Evolutionary conservation across 2,888 invertebrate genomes (phyloP).

Genomic region (Chirona hameri): DNA sequence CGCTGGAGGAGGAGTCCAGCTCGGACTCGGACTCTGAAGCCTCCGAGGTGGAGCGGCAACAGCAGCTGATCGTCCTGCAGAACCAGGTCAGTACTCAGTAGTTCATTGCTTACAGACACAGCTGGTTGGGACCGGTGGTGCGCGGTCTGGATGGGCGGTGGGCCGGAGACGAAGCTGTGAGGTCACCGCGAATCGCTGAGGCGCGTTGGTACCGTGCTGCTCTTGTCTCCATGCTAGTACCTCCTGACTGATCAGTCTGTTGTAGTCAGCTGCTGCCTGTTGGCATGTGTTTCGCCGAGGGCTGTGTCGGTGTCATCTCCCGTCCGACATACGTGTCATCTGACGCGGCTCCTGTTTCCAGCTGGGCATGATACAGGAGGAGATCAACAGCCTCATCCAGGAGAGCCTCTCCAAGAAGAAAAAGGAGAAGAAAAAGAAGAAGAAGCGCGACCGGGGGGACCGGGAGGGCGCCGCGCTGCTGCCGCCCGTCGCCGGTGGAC

Average conservation of each 20-base stretch:
- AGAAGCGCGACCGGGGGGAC: background rate
- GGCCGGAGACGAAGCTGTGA: no score
- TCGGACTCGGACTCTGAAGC: constrained; percentile 22
- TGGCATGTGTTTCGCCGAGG: background rate
- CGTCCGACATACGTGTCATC: background rate
- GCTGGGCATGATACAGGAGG: constrained; percentile 8
- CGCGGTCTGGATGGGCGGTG: no score
- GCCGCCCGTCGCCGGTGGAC: background rate
- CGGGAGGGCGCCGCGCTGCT: background rate
- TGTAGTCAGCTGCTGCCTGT: background rate
- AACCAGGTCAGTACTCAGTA: background rate
- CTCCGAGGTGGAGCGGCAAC: background rate
- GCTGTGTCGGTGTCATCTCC: no score
- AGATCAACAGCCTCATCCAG: constrained; percentile 25
- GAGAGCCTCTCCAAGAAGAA: constrained; percentile 9
- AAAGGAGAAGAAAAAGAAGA: constrained; percentile 8
- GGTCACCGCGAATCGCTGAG: no score
- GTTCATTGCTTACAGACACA: no score
- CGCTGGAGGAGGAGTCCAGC: background rate
- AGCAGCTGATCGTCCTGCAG: background rate
- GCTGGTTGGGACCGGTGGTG: no score
- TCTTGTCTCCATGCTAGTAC: no score
- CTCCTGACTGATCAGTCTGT: no score
- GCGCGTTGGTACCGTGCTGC: no score
- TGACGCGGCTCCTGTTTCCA: background rate